Evolutionary conservation across 2,888 invertebrate species (phyloP).

Genomic region (Oxyteleia sp.): DNA sequence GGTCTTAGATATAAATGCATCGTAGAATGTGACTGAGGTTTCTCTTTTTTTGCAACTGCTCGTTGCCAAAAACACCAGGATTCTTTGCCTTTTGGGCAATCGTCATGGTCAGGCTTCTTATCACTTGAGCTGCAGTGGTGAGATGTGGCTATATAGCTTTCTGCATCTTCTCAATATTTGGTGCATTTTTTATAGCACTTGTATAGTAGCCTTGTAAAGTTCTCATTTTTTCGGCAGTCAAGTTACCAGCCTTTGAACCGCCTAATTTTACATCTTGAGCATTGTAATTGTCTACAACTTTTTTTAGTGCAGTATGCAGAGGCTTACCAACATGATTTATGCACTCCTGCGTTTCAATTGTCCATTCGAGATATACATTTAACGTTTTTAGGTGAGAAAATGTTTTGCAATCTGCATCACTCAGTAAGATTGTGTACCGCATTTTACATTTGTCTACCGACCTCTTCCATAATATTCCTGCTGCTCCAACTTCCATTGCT

Average conservation of each 20-base stretch:
- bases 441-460: not conserved
- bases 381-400: not conserved
- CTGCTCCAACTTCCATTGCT: not conserved
- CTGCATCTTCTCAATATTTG: not conserved
- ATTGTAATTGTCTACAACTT: not conserved
- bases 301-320: not conserved
- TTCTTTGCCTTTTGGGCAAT: not conserved
- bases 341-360: not conserved
- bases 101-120: not conserved
- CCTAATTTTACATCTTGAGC: not conserved
- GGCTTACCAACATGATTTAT: constrained; percentile 1
- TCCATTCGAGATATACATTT: not conserved
- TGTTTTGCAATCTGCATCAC: constrained; percentile 7
- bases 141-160: not conserved
- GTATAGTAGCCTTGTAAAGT: not conserved
- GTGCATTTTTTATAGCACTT: constrained; percentile 1
- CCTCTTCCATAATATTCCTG: not conserved
- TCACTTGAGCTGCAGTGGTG: not conserved
- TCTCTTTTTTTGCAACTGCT: not conserved
- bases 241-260: not conserved
- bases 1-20: not conserved
- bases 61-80: constrained; percentile 3
- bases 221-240: constrained; percentile 5
- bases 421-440: not conserved
- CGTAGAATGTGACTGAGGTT: not conserved